phyloP scores from a whole-genome alignment of 2,797 vertebrate species.

The Rousettus madagascariensis region DNA sequence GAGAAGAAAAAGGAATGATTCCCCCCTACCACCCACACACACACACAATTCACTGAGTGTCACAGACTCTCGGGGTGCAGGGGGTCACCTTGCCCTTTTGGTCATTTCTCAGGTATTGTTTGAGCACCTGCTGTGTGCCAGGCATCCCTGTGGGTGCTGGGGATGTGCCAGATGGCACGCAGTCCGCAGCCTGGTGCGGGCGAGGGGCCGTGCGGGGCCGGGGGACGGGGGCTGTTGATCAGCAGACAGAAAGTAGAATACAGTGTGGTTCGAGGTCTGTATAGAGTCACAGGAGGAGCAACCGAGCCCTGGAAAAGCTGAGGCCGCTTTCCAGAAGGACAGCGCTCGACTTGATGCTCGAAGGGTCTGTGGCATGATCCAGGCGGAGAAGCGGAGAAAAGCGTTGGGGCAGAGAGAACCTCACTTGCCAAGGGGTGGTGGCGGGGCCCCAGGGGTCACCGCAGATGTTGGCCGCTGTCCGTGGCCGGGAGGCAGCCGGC shows the following conservation, averaged over 20 bases:
- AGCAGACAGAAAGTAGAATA: not conserved
- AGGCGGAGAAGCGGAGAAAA: not conserved
- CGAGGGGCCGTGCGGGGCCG: not conserved
- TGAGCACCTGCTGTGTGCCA: not conserved
- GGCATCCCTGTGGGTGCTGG: not conserved
- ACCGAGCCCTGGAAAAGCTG: not conserved
- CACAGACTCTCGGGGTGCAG: not conserved
- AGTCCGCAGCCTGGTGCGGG: not conserved
- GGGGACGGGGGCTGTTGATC: no score
- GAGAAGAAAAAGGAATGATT: not conserved
- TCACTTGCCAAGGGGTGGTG: accelerated
- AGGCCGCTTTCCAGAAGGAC: not conserved
- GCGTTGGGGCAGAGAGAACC: not conserved
- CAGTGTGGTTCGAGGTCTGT: not conserved
- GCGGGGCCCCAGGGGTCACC: not conserved
- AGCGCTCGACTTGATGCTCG: not conserved
- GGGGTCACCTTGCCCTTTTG: not conserved
- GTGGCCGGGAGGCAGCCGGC: accelerated
- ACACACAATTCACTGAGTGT: no score
- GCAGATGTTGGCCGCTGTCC: not conserved
- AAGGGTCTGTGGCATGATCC: not conserved
- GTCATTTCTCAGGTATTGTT: not conserved
- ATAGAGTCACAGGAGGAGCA: not conserved
- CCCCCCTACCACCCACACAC: not conserved
- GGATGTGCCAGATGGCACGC: not conserved